Percentiles rank a stretch among this genome's conserved stretches.
These are phyloP conservation scores for Siderastrea radians DNA, from an alignment of 92 coral and sea anemone species.

Conservation along the genomic window DNA sequence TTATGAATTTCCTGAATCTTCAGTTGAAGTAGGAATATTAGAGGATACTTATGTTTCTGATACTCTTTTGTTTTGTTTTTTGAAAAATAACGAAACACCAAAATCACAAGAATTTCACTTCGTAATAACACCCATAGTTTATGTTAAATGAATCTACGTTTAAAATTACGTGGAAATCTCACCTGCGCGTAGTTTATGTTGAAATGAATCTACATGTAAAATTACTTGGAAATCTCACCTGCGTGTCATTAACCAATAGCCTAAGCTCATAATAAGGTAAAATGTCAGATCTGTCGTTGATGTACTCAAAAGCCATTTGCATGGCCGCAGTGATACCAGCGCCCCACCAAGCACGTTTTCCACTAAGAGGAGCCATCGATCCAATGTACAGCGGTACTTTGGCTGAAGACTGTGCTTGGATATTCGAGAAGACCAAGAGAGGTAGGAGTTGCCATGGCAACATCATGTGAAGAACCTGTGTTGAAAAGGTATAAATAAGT, in stretches of 20 bases:
- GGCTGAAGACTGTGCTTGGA: not conserved
- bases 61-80: too few species aligned
- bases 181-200: constrained; percentile 65
- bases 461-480: not conserved
- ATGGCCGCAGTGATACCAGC: constrained; percentile 82
- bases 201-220: too few species aligned
- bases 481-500: not conserved
- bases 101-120: too few species aligned
- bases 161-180: not conserved
- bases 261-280: constrained; percentile 53
- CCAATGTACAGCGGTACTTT: constrained; percentile 75
- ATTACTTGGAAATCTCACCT: constrained; percentile 32
- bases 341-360: constrained; percentile 83
- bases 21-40: too few species aligned
- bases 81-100: too few species aligned
- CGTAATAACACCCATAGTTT: constrained; percentile 7
- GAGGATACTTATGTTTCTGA: too few species aligned
- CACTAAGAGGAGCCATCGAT: constrained; percentile 82
- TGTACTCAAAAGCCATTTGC: constrained; percentile 82
- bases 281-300: constrained; percentile 71
- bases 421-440: not conserved
- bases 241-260: constrained; percentile 69
- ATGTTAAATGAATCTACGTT: not conserved
- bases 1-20: too few species aligned
- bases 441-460: not conserved